phyloP scores from a whole-genome alignment of 2,113 vertebrate genomes.

The Malurus elegans region DNA sequence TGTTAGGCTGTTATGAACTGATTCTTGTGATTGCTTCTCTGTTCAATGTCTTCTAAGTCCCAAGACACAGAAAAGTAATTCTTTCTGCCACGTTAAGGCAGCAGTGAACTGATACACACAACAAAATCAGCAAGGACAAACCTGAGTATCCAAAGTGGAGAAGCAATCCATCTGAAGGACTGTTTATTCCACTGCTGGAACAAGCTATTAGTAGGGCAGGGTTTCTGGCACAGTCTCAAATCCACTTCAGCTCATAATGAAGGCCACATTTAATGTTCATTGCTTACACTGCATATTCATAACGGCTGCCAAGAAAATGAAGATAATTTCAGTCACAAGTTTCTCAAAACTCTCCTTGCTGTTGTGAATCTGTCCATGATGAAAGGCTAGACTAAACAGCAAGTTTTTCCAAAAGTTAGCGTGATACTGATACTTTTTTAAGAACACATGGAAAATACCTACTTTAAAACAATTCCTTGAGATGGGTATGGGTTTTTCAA shows the following conservation, averaged over 20 bases:
- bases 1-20: neutral
- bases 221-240: neutral
- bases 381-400: neutral
- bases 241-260: neutral
- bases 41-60: neutral
- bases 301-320: neutral
- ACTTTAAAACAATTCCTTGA: neutral
- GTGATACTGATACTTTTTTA: accelerated
- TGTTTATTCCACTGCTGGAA: neutral
- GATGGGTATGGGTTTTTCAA: neutral
- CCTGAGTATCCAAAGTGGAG: neutral
- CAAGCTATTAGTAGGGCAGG: neutral
- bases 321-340: neutral
- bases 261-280: neutral
- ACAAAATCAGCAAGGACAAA: neutral
- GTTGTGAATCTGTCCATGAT: neutral
- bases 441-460: neutral
- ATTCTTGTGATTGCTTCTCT: neutral
- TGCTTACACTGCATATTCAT: neutral
- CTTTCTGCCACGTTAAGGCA: neutral
- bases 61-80: neutral
- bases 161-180: neutral
- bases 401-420: neutral
- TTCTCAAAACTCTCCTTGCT: neutral
- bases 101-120: neutral